Evolutionary conservation across 2,113 vertebrate genomes (phyloP).

Genomic region (Spea multiplicata): DNA sequence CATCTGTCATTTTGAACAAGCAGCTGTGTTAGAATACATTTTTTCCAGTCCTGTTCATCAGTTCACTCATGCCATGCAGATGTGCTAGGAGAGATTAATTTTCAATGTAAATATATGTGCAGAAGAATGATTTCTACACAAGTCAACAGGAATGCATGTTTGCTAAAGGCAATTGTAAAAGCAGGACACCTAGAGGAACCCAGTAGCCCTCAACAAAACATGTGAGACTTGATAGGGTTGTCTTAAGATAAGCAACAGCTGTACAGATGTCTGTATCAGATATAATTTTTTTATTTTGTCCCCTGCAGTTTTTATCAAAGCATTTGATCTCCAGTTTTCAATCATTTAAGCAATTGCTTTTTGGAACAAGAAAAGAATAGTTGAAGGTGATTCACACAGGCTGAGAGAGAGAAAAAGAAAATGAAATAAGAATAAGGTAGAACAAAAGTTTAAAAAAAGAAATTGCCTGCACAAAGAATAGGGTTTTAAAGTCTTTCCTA

Average conservation of each 20-base stretch:
- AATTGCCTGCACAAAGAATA: too few relatives aligned
- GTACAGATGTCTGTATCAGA: background rate
- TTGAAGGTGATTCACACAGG: background rate
- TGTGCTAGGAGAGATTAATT: background rate
- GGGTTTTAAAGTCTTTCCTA: too few relatives aligned
- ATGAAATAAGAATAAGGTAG: too few relatives aligned
- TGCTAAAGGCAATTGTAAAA: background rate
- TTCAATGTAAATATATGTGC: background rate
- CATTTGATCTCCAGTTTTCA: conserved; percentile 26
- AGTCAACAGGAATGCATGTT: background rate
- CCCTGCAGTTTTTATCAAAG: conserved; percentile 10
- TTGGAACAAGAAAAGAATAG: background rate
- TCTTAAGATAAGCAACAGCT: conserved; percentile 1
- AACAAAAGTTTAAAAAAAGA: too few relatives aligned
- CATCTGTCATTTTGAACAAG: conserved; percentile 7
- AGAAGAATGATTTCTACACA: background rate
- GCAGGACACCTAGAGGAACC: background rate
- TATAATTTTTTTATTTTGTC: conserved; percentile 13
- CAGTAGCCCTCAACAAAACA: background rate
- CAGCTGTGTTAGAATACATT: background rate
- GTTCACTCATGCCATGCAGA: background rate
- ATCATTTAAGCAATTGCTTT: conserved; percentile 8
- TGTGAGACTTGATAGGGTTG: background rate
- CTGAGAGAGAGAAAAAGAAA: too few relatives aligned
- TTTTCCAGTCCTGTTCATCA: background rate